A percentile compares a stretch with the other conserved stretches of the same genome.
These are phyloP conservation scores for Lithophane semibrunnea DNA, from an alignment of 2,888 invertebrate species.

Conservation along the genomic window DNA sequence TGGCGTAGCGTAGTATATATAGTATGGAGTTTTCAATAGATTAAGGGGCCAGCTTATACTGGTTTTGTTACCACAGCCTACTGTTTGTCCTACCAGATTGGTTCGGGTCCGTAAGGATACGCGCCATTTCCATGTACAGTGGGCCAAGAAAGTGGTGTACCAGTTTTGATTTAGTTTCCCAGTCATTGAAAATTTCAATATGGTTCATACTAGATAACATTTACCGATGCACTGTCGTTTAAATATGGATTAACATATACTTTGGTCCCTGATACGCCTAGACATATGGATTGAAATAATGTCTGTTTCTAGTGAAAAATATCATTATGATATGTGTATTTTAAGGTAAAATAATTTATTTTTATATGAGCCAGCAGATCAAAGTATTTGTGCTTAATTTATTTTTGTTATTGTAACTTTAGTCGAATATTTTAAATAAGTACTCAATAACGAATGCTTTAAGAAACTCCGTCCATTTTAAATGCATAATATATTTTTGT, in stretches of 20 bases:
- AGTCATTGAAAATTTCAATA: too few species aligned
- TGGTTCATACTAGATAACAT: too few species aligned
- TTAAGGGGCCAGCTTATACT: background rate
- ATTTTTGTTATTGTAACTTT: slow-evolving; percentile 5
- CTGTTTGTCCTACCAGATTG: background rate
- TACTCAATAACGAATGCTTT: slow-evolving; percentile 24
- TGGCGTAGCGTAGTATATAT: background rate
- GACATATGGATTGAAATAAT: background rate
- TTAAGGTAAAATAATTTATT: background rate
- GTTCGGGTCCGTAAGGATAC: background rate
- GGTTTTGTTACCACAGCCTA: background rate
- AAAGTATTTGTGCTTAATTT: slow-evolving; percentile 20
- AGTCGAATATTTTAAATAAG: slow-evolving; percentile 23
- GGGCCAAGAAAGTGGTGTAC: too few species aligned
- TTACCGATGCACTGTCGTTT: background rate
- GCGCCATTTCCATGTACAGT: background rate
- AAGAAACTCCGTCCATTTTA: slow-evolving; percentile 42
- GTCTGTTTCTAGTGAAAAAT: too few species aligned
- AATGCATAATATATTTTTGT: slow-evolving; percentile 27
- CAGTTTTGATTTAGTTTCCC: too few species aligned
- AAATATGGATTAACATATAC: too few species aligned
- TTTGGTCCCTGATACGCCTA: background rate
- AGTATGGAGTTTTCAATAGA: background rate
- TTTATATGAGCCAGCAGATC: slow-evolving; percentile 12
- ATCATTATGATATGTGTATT: background rate